Percentiles rank a stretch among this genome's conserved stretches.
Conservation (phyloP, 2,797 vertebrate species). For the Ceryle rudis region DNA sequence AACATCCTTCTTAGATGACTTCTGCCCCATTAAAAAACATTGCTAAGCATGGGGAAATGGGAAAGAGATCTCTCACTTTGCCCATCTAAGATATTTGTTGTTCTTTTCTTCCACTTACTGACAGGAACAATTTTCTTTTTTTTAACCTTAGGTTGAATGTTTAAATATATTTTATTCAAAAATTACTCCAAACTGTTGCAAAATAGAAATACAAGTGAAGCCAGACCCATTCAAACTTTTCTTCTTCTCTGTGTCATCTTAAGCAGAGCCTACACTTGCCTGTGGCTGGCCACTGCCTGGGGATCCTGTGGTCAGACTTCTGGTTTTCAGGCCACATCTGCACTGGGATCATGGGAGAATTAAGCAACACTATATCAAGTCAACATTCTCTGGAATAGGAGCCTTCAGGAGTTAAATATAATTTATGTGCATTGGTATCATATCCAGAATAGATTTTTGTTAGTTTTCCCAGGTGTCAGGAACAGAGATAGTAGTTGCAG, state of each 20-base stretch:
- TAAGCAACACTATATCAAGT: neutral
- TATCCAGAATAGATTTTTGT: neutral
- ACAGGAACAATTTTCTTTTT: neutral
- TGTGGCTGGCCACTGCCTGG: neutral
- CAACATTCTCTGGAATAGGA: neutral
- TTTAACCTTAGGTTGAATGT: neutral
- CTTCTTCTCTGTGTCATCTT: neutral
- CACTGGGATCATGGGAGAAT: neutral
- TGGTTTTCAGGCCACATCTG: neutral
- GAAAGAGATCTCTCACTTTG: neutral
- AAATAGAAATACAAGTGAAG: neutral
- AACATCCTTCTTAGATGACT: neutral
- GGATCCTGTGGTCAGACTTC: neutral
- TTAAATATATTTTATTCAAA: neutral
- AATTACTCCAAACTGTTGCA: neutral
- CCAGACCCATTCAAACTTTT: neutral
- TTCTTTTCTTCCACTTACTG: neutral
- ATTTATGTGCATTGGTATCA: neutral
- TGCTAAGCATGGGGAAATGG: neutral
- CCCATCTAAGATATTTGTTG: neutral
- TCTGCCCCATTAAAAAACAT: neutral
- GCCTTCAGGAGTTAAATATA: neutral
- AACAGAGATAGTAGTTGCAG: neutral
- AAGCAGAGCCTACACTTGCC: neutral
- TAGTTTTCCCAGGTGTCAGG: neutral